phyloP scores from a whole-genome alignment of 30 jellyfish, hydroid and myxozoan species.

The Nemopilema nomurai region DNA sequence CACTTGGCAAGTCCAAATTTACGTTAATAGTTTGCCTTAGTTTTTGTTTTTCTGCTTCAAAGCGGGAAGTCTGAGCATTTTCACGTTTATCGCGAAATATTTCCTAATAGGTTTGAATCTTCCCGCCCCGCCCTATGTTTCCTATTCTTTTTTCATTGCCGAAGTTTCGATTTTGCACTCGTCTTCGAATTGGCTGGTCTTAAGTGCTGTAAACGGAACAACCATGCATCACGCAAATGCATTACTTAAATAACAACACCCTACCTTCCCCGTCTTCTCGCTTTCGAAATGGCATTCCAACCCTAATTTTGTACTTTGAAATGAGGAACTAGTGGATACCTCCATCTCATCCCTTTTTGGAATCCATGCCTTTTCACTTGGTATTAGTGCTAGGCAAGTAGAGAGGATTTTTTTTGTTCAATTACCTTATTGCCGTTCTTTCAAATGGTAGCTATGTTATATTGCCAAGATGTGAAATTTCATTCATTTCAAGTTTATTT shows the following conservation, averaged over 20 bases:
- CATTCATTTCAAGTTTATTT: constrained; percentile 20
- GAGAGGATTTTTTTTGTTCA: neutral
- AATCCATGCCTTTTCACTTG: neutral
- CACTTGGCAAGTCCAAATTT: neutral
- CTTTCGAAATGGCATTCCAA: neutral
- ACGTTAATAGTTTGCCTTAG: neutral
- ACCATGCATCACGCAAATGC: no score
- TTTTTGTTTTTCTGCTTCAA: neutral
- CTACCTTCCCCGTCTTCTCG: no score
- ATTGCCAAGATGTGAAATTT: neutral
- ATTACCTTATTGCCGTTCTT: neutral
- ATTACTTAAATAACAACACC: no score
- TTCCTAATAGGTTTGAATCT: no score
- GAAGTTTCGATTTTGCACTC: no score
- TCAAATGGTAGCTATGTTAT: neutral
- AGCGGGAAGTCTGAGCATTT: neutral
- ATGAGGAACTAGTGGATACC: neutral
- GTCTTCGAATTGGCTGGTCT: no score
- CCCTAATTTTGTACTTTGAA: neutral
- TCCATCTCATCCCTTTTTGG: neutral
- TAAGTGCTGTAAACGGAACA: no score
- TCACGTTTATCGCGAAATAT: neutral
- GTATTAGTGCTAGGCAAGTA: neutral
- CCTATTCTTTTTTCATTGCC: no score
- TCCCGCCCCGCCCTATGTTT: no score